Evolutionary conservation across 2,113 vertebrate genomes (phyloP).

Genomic region (Dermatemys mawii): DNA sequence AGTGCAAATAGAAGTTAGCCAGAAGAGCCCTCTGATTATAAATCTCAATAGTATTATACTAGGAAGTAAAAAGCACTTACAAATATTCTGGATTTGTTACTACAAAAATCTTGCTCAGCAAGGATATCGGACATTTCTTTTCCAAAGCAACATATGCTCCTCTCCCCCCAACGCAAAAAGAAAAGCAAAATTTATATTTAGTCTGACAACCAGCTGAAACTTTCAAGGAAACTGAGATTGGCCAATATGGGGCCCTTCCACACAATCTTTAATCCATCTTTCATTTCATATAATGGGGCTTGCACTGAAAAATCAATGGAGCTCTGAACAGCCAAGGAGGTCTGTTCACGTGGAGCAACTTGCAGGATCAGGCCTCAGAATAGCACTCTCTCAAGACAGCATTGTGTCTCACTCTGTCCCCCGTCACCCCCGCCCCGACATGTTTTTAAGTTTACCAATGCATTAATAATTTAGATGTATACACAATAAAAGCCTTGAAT

Average conservation of each 20-base stretch:
- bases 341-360: neutral
- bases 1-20: neutral
- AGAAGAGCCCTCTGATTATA: neutral
- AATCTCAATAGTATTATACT: neutral
- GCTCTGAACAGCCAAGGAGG: neutral
- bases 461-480: slow-evolving; percentile 55
- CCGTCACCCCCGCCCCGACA: slow-evolving; percentile 24
- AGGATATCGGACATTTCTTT: neutral
- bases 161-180: neutral
- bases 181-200: neutral
- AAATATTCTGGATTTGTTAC: neutral
- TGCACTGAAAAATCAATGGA: neutral
- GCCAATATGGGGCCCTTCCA: fast-evolving
- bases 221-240: neutral
- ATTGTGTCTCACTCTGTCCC: neutral
- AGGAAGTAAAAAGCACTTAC: neutral
- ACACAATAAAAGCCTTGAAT: slow-evolving; percentile 59
- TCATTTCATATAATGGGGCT: fast-evolving
- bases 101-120: neutral
- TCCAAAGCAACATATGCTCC: fast-evolving
- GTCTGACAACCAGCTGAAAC: fast-evolving
- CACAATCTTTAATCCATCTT: neutral
- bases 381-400: slow-evolving; percentile 10
- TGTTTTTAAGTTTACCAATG: slow-evolving; percentile 59
- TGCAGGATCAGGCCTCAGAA: neutral